These are phyloP conservation scores for Psephotus haematonotus DNA, from an alignment of 2,113 vertebrate species.

Conservation along the genomic window DNA sequence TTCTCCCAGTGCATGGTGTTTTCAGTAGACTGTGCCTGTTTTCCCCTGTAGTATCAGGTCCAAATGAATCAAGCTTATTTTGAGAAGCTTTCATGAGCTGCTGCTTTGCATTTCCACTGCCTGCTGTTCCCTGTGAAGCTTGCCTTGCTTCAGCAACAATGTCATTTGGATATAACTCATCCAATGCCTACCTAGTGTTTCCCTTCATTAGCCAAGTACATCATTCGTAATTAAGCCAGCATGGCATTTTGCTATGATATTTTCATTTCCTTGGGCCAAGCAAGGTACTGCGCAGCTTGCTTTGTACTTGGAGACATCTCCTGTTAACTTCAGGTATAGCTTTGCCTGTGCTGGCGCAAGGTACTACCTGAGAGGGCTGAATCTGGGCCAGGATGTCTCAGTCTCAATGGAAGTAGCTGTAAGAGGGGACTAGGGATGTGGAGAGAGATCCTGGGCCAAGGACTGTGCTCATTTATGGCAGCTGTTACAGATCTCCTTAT, in stretches of 20 bases:
- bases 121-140: neutral
- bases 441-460: neutral
- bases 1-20: rapidly evolving
- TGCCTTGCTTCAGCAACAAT: neutral
- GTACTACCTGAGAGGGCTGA: neutral
- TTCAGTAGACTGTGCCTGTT: neutral
- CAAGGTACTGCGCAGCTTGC: neutral
- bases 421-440: neutral
- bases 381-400: neutral
- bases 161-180: neutral
- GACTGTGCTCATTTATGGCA: neutral
- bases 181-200: neutral
- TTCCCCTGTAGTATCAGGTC: neutral
- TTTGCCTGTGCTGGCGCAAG: neutral
- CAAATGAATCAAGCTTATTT: neutral
- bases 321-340: neutral
- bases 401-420: neutral
- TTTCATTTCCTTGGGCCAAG: neutral
- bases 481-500: neutral
- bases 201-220: neutral
- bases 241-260: neutral
- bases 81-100: neutral
- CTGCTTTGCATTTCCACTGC: neutral
- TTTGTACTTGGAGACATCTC: neutral
- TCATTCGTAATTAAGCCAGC: neutral